phyloP scores from a whole-genome alignment of 2,888 invertebrate genomes.

The Iphiclides podalirius region DNA sequence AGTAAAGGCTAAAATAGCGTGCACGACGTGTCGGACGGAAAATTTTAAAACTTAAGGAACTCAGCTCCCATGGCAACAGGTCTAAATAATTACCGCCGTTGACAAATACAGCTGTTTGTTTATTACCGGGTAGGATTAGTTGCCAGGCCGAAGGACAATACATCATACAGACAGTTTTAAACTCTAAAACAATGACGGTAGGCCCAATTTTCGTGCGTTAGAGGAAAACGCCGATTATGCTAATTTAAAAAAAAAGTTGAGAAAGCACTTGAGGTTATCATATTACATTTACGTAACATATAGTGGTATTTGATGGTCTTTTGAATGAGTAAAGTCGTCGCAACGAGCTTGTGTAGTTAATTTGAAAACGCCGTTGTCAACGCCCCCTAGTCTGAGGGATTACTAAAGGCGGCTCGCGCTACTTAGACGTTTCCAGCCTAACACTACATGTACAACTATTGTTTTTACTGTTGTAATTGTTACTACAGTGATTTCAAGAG shows the following conservation, averaged over 20 bases:
- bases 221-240: neutral
- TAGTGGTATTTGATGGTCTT: neutral
- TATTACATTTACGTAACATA: neutral
- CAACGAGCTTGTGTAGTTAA: neutral
- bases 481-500: too few species aligned
- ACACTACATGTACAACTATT: too few species aligned
- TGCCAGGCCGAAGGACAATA: slow-evolving; percentile 2
- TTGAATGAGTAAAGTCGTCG: neutral
- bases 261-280: slow-evolving; percentile 12
- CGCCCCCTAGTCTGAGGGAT: too few species aligned
- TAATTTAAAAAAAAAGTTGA: slow-evolving; percentile 4
- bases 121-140: slow-evolving; percentile 7
- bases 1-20: slow-evolving; percentile 2
- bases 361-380: neutral
- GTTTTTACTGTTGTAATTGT: too few species aligned
- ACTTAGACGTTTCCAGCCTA: too few species aligned
- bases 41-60: slow-evolving; percentile 9
- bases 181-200: neutral
- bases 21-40: neutral
- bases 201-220: neutral
- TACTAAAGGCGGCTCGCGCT: too few species aligned
- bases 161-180: neutral
- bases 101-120: slow-evolving; percentile 14
- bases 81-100: slow-evolving; percentile 17
- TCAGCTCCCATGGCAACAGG: slow-evolving; percentile 18